phyloP scores from a whole-genome alignment of 2,888 invertebrate genomes.

The Celastrina argiolus region DNA sequence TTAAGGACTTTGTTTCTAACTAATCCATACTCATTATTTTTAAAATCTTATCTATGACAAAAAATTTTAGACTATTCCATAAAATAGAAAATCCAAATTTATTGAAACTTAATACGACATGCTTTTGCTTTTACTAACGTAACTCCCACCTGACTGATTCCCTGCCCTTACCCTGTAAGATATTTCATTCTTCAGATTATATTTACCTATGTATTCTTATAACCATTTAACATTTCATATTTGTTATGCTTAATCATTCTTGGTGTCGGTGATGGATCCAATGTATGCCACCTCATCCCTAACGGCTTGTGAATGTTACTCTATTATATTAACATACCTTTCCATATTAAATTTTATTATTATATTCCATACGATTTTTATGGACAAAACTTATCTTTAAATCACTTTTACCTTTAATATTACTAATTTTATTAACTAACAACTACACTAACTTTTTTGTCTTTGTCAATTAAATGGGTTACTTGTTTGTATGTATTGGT shows the following conservation, averaged over 20 bases:
- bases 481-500: slow-evolving; percentile 30
- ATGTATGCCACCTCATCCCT: slow-evolving; percentile 57
- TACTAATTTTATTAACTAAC: background rate
- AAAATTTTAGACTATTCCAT: background rate
- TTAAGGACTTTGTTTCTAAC: background rate
- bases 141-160: slow-evolving; percentile 31
- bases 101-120: slow-evolving; percentile 30
- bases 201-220: slow-evolving; percentile 37
- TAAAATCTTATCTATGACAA: background rate
- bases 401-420: background rate
- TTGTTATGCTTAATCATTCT: slow-evolving; percentile 75
- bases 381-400: slow-evolving; percentile 1
- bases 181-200: slow-evolving; percentile 35
- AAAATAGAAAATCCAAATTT: slow-evolving; percentile 26
- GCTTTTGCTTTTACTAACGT: slow-evolving; percentile 38
- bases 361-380: slow-evolving; percentile 21
- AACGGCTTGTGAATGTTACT: slow-evolving; percentile 42
- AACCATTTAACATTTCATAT: slow-evolving; percentile 60
- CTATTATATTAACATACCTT: slow-evolving; percentile 29
- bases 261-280: slow-evolving; percentile 74
- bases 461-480: slow-evolving; percentile 19
- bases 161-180: slow-evolving; percentile 33
- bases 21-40: slow-evolving; percentile 17
- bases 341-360: slow-evolving; percentile 29
- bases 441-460: background rate